These are phyloP conservation scores for Imbricaverruca yamaguchii DNA, from an alignment of 2,888 invertebrate species.

Conservation along the genomic window DNA sequence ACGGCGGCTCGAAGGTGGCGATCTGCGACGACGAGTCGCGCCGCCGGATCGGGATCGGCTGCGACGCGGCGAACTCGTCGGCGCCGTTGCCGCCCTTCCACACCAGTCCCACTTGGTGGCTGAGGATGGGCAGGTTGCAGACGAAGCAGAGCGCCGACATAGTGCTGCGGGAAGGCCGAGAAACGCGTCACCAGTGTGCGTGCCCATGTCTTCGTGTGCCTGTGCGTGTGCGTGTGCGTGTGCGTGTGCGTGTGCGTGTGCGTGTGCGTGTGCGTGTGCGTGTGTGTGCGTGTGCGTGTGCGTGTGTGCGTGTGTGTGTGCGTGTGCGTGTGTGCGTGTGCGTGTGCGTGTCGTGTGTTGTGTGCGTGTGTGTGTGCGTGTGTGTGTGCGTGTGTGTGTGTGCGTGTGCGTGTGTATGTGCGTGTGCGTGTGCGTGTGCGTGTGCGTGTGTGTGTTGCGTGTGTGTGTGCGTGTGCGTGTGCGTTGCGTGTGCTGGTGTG, in stretches of 20 bases:
- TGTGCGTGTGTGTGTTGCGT: not conserved
- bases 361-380: not conserved
- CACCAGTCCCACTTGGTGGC: constrained; percentile 82
- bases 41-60: constrained; percentile 41
- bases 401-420: not conserved
- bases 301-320: too few species aligned
- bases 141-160: constrained; percentile 62
- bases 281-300: not conserved
- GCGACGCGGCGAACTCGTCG: constrained; percentile 61
- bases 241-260: not conserved
- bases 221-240: not conserved
- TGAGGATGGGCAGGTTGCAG: constrained; percentile 89
- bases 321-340: not conserved
- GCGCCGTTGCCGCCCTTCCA: constrained; percentile 92
- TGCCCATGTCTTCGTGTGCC: not conserved
- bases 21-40: constrained; percentile 89
- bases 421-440: not conserved
- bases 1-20: constrained; percentile 69
- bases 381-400: too few species aligned
- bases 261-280: not conserved
- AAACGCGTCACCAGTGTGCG: constrained; percentile 25
- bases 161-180: constrained; percentile 29
- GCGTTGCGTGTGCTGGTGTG: not conserved
- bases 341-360: not conserved
- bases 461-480: not conserved